Evolutionary conservation across 2,113 vertebrate species (phyloP), one percentile per base, ranked within the genome.

Genomic region (Geococcyx californianus): DNA sequence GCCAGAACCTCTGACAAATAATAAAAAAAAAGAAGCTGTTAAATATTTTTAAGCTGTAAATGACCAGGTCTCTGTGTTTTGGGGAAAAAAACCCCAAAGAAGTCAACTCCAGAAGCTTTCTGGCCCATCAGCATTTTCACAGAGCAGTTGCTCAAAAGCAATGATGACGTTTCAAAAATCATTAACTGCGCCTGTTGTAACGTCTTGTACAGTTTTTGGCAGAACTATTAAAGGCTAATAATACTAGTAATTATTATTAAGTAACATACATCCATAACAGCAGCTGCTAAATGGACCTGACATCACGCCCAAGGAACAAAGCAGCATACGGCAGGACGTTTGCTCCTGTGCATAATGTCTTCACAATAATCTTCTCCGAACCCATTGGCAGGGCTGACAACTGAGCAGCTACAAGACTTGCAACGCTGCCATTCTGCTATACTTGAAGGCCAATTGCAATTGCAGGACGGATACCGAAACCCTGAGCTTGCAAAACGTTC

Each of bases 231-330:
- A 85, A 84, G 0, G 7, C 63, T 91, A 93, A 72, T 89, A 92
- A 84, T 70, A 66, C 38, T 89, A 73, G 58, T 95, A 85, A 94
- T 92, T 68, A 86, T 52, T 89, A 94, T 75, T 85, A 95, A 91
- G 72, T 67, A 88, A 72, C n/a, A 6, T 21, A n/a, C 40, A 95
- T 29, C 52, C 42, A 14, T 55, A 94, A 51, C 45, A 88, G 93
- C 47, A 72, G 69, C 45, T 72, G 68, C 64, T 84, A 88, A 93
- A 87, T 34, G 77, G 74, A 64, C 62, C 88, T 84, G 90, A 93
- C 64, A 85, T 55, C 44, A 23, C 3, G 40, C 44, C 64, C 80
- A 51, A 31, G 5, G 80, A 78, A 60, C 38, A 58, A 59, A 74
- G 38, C 40, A 42, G 52, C 40, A 6, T 6, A 40, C 4, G 3